Conservation (phyloP, 1,140 invertebrate genomes). For the Hirudo medicinalis region DNA sequence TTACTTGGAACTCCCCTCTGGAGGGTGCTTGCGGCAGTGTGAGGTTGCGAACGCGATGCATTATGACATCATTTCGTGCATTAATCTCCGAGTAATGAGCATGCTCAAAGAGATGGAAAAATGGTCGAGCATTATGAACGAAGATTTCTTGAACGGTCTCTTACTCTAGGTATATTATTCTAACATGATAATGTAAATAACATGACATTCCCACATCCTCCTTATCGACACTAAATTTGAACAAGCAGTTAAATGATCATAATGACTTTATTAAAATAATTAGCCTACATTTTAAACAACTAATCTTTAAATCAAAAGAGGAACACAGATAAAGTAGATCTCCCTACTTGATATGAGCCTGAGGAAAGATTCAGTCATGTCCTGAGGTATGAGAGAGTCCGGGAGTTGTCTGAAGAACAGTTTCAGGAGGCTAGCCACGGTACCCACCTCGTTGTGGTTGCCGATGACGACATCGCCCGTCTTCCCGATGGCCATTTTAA, state of each 20-base stretch:
- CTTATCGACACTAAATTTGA: background rate
- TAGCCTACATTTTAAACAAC: too few relatives aligned
- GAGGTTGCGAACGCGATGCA: too few relatives aligned
- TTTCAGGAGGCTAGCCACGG: conserved; percentile 40
- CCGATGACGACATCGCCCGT: conserved; percentile 41
- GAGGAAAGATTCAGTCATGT: conserved; percentile 34
- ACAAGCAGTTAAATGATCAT: background rate
- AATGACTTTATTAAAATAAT: background rate
- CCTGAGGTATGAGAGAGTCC: conserved; percentile 37
- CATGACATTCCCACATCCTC: too few relatives aligned
- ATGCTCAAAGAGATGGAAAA: too few relatives aligned
- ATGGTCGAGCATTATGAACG: too few relatives aligned
- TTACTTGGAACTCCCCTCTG: too few relatives aligned
- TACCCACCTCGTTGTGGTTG: conserved; percentile 36
- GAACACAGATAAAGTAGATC: background rate
- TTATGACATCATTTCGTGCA: too few relatives aligned
- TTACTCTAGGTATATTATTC: too few relatives aligned
- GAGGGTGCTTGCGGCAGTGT: too few relatives aligned
- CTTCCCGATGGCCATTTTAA: conserved; percentile 37
- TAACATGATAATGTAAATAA: too few relatives aligned
- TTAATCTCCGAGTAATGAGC: too few relatives aligned
- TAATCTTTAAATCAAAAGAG: background rate
- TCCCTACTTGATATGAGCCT: conserved; percentile 31
- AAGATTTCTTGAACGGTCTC: too few relatives aligned
- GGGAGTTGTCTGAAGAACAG: conserved; percentile 42